Percentiles rank a stretch among this genome's conserved stretches.
phyloP scores from a whole-genome alignment of 2,888 invertebrate genomes.

The Sialis fuliginosa region DNA sequence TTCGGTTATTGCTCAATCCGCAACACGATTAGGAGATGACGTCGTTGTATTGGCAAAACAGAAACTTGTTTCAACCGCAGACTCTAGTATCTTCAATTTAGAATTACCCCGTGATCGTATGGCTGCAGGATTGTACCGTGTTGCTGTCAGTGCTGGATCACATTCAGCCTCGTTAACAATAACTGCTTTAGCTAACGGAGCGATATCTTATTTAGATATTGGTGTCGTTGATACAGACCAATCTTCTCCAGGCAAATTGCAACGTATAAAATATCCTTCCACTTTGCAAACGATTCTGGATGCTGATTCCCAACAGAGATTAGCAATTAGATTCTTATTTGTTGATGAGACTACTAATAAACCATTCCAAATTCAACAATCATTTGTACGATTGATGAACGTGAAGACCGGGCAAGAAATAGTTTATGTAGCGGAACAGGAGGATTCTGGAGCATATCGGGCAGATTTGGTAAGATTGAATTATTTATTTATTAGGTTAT shows the following conservation, averaged over 20 bases:
- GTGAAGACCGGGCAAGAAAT: slow-evolving; percentile 58
- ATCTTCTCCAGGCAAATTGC: slow-evolving; percentile 60
- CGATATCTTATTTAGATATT: slow-evolving; percentile 62
- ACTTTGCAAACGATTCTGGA: slow-evolving; percentile 51
- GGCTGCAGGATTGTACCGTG: slow-evolving; percentile 69
- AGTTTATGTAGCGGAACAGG: slow-evolving; percentile 85
- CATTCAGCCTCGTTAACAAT: slow-evolving; percentile 29
- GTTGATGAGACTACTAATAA: slow-evolving; percentile 49
- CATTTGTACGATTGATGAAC: slow-evolving; percentile 65
- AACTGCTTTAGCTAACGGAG: slow-evolving; percentile 60
- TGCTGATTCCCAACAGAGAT: slow-evolving; percentile 73
- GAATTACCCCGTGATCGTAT: slow-evolving; percentile 62
- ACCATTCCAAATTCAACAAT: slow-evolving; percentile 64
- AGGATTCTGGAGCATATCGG: slow-evolving; percentile 59
- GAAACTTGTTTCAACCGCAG: slow-evolving; percentile 31
- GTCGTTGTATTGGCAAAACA: slow-evolving; percentile 56
- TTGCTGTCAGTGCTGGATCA: slow-evolving; percentile 54
- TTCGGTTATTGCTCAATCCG: slow-evolving; percentile 58
- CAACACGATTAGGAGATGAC: slow-evolving; percentile 52
- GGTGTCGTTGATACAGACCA: slow-evolving; percentile 85
- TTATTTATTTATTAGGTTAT: slow-evolving; percentile 2
- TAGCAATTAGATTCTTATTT: slow-evolving; percentile 64
- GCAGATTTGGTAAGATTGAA: slow-evolving; percentile 66
- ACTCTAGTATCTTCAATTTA: slow-evolving; percentile 53
- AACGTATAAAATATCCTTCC: slow-evolving; percentile 52